Conservation (phyloP, 2,888 invertebrate genomes). For the Agonum fuliginosum region DNA sequence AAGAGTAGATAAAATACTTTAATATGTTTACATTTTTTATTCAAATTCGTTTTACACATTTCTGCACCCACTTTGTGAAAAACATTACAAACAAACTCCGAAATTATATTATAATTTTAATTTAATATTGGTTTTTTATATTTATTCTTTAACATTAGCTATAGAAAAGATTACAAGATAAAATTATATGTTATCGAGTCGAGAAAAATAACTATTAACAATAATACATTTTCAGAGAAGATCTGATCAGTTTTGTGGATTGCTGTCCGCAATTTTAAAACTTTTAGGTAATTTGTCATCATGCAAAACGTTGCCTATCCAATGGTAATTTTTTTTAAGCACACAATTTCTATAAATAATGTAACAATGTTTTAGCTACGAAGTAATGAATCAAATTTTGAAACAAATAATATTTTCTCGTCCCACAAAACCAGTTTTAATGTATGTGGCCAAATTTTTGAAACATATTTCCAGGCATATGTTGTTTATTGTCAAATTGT, state of each 20-base stretch:
- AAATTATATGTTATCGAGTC: not conserved
- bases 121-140: too few species aligned
- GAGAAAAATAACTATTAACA: not conserved
- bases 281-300: constrained; percentile 37
- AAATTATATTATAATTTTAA: too few species aligned
- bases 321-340: constrained; percentile 16
- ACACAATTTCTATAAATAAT: not conserved
- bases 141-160: too few species aligned
- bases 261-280: constrained; percentile 42
- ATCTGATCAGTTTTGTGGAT: constrained; percentile 43
- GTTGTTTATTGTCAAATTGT: constrained; percentile 30
- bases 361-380: constrained; percentile 34
- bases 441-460: constrained; percentile 60
- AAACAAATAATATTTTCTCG: constrained; percentile 60
- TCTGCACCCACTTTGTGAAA: too few species aligned
- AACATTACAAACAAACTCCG: too few species aligned
- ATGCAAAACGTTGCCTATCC: constrained; percentile 1
- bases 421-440: constrained; percentile 53
- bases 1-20: too few species aligned
- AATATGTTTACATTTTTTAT: too few species aligned
- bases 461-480: constrained; percentile 56
- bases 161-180: too few species aligned
- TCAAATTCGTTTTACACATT: too few species aligned
- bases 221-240: constrained; percentile 32
- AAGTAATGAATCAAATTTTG: constrained; percentile 33